phyloP scores from a whole-genome alignment of 2,113 vertebrate genomes.

The Dissostichus mawsoni region DNA sequence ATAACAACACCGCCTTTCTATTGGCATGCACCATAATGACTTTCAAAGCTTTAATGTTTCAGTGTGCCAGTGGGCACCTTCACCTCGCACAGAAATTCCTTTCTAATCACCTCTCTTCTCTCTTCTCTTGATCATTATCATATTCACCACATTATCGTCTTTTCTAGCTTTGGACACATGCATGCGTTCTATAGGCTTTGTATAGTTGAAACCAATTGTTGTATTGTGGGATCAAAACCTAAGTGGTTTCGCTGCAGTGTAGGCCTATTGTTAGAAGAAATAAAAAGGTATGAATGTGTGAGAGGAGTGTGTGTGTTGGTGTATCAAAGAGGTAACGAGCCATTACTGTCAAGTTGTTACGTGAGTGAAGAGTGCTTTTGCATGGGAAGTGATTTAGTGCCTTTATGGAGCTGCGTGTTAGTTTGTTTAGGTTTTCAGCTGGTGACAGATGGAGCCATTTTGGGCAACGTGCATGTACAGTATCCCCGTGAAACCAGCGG shows the following conservation, averaged over 20 bases:
- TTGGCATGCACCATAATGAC: conserved; percentile 18
- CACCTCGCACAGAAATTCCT: conserved; percentile 1
- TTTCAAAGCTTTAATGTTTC: conserved; percentile 38
- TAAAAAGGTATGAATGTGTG: conserved; percentile 60
- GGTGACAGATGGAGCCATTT: conserved; percentile 47
- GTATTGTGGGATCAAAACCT: conserved; percentile 58
- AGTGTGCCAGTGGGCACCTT: conserved; percentile 1
- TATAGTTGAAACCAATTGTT: conserved; percentile 9
- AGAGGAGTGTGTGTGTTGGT: conserved; percentile 75
- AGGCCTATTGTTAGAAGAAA: conserved; percentile 66
- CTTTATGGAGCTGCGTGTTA: conserved; percentile 50
- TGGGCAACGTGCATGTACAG: conserved; percentile 15
- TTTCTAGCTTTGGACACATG: neutral
- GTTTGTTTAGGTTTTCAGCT: conserved; percentile 57
- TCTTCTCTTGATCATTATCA: conserved; percentile 5
- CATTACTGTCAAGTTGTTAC: conserved; percentile 75
- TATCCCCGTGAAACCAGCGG: neutral
- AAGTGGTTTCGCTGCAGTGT: conserved; percentile 56
- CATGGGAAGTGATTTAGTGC: conserved; percentile 60
- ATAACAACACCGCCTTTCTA: conserved; percentile 34
- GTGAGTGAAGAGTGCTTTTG: conserved; percentile 69
- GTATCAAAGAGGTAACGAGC: conserved; percentile 78
- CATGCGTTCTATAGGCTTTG: neutral
- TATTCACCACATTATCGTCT: neutral
- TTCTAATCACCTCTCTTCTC: conserved; percentile 17